Evolutionary conservation across 2,113 vertebrate genomes (phyloP), one percentile per base, ranked within the genome.

Genomic region (Syngnathus typhle): DNA sequence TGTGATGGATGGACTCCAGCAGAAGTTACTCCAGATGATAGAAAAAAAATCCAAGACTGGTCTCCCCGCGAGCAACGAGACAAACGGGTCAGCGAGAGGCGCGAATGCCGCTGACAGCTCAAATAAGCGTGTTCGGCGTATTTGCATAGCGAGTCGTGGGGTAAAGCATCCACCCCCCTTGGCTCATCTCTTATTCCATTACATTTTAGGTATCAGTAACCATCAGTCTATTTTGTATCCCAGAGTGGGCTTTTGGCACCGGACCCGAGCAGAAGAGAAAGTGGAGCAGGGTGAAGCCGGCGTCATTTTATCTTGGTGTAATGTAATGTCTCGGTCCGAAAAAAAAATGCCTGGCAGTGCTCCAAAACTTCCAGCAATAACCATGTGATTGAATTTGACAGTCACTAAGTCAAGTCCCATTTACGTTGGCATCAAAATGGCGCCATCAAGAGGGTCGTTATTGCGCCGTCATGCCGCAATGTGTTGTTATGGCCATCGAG

Each of bases 101-200:
- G 71, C 51, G 56, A 72, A 56, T 60, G 64, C 71, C 47, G 55
- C 60, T 73, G 79, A 75, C 67, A 61, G 63, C 78, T 80, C 71
- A 73, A 77, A 73, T 69, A 63, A 81, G 72, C 65, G 75, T 55
- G 60, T 77, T 62, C 56, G 74, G 43, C 6, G 6, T 2, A 21
- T 65, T 75, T 71, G 60, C 65, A 65, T 69, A 47, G 44, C 3
- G 63, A 76, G 69, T 74, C 61, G 61, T 38, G 65, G n/a, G 27
- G 19, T 51, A 43, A 46, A 65, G 56, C 18, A 56, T 12, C 41
- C 27, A 32, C 49, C 49, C 58, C 58, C 36, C 60, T 32, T 18
- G 69, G 75, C 74, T 88, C 75, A 89, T 87, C 68, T 85, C 84
- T 88, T 79, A 87, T 88, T 86, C 82, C 68, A 86, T 84, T 86